Evolutionary conservation across 2,797 vertebrate species (phyloP), one percentile per base, ranked within the genome.

Genomic region (Columba guinea): DNA sequence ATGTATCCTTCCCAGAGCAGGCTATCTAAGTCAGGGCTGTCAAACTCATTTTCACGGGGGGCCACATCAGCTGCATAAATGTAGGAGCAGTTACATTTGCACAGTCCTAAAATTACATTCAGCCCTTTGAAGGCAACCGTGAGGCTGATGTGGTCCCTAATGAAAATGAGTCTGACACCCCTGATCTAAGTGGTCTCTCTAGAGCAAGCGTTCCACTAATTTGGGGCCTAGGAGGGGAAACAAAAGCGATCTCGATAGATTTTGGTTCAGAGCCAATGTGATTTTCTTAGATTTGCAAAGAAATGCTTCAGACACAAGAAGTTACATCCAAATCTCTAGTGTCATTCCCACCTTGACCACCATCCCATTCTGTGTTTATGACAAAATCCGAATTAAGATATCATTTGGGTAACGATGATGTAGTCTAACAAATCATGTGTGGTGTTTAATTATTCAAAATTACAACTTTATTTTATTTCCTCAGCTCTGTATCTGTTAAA

Each of bases 381-480:
- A 77, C 67, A 51, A 76, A 89, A 81, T 75, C 53, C 63, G 62
- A 92, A 93, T 75, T 63, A 71, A 84, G 32, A 34, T 59, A 53
- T 27, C 41, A 32, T 74, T 59, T 62, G 30, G 41, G 49, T 58
- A 81, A 81, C 48, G 35, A 49, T 39, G 51, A 58, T 52, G 15
- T 52, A 44, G 41, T 59, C 18, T 86, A 62, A 48, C 13, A 81
- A 90, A 78, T 44, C 32, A 37, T 69, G n/a, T 27, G 68, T 49
- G 51, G 12, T 48, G 23, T 44, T 88, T 77, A 68, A 92, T 89
- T 84, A 91, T 94, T 82, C 53, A 67, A 32, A 94, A 88, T 88
- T 58, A 56, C 16, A 76, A 76, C 65, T 83, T 91, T 35, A 58
- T 82, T 73, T 9, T 77, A 34, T 80, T 87, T 92, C 68, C 65